Evolutionary conservation across 1,140 invertebrate genomes (phyloP), one percentile per base, ranked within the genome.

Genomic region (Pemphigus obesinymphae): DNA sequence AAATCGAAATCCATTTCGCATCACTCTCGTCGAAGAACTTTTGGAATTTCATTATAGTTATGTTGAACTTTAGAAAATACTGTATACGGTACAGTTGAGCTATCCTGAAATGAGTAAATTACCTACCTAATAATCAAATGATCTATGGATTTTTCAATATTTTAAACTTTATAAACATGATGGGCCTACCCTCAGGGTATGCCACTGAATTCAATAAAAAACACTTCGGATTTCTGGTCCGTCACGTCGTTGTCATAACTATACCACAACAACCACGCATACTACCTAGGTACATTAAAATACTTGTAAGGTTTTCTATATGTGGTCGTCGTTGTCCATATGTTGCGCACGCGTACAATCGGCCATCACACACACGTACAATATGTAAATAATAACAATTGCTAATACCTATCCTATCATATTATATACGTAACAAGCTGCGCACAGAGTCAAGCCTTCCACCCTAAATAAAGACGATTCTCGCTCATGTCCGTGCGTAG

Each of bases 391-490:
- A 3, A 50, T 20, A 50, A 17, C 20, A 15, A 50, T 15, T 20
- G 48, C 15, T 50, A n/a, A n/a, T n/a, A 61, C 26, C 20, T 58
- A 48, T 17, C 45, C 45, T 58, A n/a, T n/a, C n/a, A n/a, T n/a
- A n/a, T n/a, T n/a, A n/a, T 26, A 6, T n/a, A 37, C 34, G 37
- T 50, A 50, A 20, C 15, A 3, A 3, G 61, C 61, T 20, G 37
- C 50, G 29, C 50, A 58, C 75, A 40, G 75, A 80, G n/a, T n/a
- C n/a, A n/a, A 80, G 55, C 61, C 61, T 10, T 29, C 23, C 76
- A 7, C 55, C 76, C 55, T 45, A 63, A 80, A 58, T 61, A 63
- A 61, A 80, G 26, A 63, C 55, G 55, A 37, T 63, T 63, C 50
- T 55, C 7, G 34, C 53, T 73, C 34, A 17, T 80, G 76, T 63